A percentile compares a stretch with the other conserved stretches of the same genome.
Conservation (phyloP, 2,888 invertebrate genomes). For the Diloba caeruleocephala region DNA sequence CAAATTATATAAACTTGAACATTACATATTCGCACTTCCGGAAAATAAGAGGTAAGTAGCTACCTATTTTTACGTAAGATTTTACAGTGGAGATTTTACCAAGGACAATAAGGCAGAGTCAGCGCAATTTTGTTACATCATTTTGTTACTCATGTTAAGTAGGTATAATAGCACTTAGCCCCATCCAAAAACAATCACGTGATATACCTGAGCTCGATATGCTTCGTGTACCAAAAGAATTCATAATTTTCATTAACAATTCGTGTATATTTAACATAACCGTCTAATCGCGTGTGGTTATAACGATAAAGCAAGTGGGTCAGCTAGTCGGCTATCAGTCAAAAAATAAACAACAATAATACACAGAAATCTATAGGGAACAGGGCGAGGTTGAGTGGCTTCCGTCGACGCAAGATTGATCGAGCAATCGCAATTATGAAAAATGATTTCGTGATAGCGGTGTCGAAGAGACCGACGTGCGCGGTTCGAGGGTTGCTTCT, state of each 20-base stretch:
- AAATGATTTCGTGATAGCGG: conserved; percentile 77
- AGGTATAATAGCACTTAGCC: background rate
- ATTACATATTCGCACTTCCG: no score
- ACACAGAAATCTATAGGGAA: conserved; percentile 68
- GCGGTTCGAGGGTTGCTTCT: conserved; percentile 28
- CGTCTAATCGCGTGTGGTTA: conserved; percentile 71
- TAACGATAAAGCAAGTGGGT: conserved; percentile 72
- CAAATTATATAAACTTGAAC: no score
- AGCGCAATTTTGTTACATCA: no score
- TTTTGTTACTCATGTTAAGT: no score
- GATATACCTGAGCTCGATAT: conserved; percentile 25
- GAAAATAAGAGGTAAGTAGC: no score
- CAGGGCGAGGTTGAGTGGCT: conserved; percentile 80
- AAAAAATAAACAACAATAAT: conserved; percentile 80
- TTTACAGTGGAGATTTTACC: no score
- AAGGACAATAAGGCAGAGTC: no score
- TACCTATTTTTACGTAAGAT: no score
- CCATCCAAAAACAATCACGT: conserved; percentile 35
- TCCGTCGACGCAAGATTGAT: conserved; percentile 85
- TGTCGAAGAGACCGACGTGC: conserved; percentile 47
- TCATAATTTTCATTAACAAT: conserved; percentile 48
- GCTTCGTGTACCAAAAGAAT: conserved; percentile 44
- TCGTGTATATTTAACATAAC: conserved; percentile 53
- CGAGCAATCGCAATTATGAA: conserved; percentile 82
- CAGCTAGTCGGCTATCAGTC: conserved; percentile 78